These are phyloP conservation scores for Indicator indicator DNA, from an alignment of 2,113 vertebrate species.

Conservation along the genomic window DNA sequence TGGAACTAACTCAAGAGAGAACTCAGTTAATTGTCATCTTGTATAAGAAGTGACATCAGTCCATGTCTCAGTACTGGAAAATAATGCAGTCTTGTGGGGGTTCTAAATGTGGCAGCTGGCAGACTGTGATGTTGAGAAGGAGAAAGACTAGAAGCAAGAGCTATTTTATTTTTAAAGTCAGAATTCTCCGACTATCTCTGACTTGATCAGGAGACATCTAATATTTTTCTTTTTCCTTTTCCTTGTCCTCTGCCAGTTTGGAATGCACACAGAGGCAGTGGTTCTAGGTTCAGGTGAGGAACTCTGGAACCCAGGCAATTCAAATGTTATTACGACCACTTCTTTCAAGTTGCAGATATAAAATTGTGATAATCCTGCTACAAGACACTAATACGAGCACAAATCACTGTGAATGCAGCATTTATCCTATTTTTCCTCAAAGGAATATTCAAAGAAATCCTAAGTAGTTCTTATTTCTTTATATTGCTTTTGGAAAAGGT, in stretches of 20 bases:
- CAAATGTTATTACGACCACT: not conserved
- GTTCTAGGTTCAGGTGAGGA: not conserved
- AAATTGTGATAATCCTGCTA: not conserved
- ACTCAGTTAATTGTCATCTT: constrained; percentile 1
- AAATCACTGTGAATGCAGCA: not conserved
- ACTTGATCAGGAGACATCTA: not conserved
- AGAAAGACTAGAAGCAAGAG: not conserved
- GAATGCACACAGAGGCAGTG: not conserved
- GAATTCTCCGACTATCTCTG: not conserved
- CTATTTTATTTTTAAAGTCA: not conserved
- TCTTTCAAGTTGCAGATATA: not conserved
- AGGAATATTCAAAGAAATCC: not conserved
- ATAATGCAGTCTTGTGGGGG: not conserved
- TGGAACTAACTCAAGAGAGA: not conserved
- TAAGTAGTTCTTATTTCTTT: not conserved
- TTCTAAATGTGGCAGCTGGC: constrained; percentile 1
- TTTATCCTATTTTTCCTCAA: not conserved
- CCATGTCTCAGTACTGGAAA: not conserved
- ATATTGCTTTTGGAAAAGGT: not conserved
- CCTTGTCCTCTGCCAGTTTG: not conserved
- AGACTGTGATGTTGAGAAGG: not conserved
- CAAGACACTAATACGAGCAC: not conserved
- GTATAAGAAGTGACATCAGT: not conserved
- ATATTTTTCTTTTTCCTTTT: not conserved
- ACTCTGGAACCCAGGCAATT: accelerated